A percentile compares a stretch with the other conserved stretches of the same genome.
phyloP scores from a whole-genome alignment of 2,113 vertebrate species.

The Semicossyphus pulcher region DNA sequence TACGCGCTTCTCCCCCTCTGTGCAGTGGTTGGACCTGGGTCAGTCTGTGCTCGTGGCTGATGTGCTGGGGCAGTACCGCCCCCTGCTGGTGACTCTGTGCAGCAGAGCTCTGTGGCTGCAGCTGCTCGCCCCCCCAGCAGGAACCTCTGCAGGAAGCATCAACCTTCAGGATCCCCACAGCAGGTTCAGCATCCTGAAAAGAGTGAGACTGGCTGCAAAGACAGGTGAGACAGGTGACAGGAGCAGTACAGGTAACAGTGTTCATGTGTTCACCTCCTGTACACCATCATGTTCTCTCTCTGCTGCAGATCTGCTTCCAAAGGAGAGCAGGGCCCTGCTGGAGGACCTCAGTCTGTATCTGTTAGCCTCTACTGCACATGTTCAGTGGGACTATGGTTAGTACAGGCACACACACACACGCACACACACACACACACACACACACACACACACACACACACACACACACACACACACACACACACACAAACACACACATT shows the following conservation, averaged over 20 bases:
- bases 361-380: constrained; percentile 72
- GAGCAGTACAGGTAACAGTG: too few relatives aligned
- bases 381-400: constrained; percentile 84
- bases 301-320: constrained; percentile 68
- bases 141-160: constrained; percentile 53
- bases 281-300: constrained; percentile 19
- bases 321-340: constrained; percentile 69
- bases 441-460: too few relatives aligned
- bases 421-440: too few relatives aligned
- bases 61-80: constrained; percentile 70
- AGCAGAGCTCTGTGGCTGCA: constrained; percentile 50
- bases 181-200: constrained; percentile 57
- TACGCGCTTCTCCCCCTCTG: constrained; percentile 37
- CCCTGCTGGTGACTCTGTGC: constrained; percentile 71
- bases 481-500: too few relatives aligned
- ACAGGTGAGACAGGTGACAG: constrained; percentile 55
- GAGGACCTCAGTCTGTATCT: constrained; percentile 71
- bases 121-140: constrained; percentile 56
- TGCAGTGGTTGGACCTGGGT: constrained; percentile 70
- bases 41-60: constrained; percentile 53
- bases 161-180: constrained; percentile 70
- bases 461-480: too few relatives aligned
- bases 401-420: constrained; percentile 19
- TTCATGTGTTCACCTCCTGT: too few relatives aligned
- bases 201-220: constrained; percentile 49